phyloP scores from a whole-genome alignment of 2,888 invertebrate species.

The Nipponacmea schrenckii region DNA sequence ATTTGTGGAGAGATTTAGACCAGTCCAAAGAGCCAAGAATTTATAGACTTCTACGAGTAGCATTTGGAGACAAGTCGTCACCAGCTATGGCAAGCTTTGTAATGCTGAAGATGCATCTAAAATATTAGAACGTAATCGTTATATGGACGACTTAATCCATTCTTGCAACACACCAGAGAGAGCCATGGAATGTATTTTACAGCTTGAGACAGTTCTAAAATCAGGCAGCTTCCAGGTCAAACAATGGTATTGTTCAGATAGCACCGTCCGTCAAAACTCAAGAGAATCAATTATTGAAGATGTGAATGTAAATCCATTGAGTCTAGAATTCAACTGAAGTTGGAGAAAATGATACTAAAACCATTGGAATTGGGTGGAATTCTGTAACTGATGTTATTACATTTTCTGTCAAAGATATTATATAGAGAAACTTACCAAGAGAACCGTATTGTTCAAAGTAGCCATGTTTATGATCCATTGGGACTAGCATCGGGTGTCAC shows the following conservation, averaged over 20 bases:
- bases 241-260: background rate
- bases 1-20: conserved; percentile 16
- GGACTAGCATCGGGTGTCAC: conserved; percentile 17
- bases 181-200: too few species aligned
- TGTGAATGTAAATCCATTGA: background rate
- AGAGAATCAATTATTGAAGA: background rate
- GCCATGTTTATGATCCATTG: conserved; percentile 18
- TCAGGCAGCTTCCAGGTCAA: background rate
- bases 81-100: too few species aligned
- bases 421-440: conserved; percentile 5
- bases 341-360: background rate
- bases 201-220: background rate
- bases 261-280: background rate
- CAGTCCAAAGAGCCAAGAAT: background rate
- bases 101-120: too few species aligned
- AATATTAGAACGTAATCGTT: too few species aligned
- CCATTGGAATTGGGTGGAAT: conserved; percentile 10
- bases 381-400: conserved; percentile 11
- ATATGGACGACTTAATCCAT: too few species aligned
- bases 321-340: background rate
- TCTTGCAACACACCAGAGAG: too few species aligned
- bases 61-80: too few species aligned
- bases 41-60: conserved; percentile 4
- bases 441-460: conserved; percentile 13
- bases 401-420: conserved; percentile 14